Percentiles rank a stretch among this genome's conserved stretches.
phyloP scores from a whole-genome alignment of 37 sponge, comb jelly and placozoan species.

The Chondrosia reniformis region DNA sequence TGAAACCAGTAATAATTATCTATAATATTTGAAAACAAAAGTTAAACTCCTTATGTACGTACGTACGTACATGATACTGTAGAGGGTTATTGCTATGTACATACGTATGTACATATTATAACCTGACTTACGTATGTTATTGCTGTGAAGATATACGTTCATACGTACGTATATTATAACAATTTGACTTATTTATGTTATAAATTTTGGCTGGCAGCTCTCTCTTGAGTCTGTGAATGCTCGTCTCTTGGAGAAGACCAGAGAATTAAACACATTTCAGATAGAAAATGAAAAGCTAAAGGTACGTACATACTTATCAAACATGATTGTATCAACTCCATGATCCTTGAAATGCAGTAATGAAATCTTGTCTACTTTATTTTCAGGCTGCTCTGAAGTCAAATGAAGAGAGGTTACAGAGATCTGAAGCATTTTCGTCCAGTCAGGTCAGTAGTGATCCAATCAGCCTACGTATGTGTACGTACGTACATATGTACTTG shows the following conservation, averaged over 20 bases:
- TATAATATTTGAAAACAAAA: too few relatives aligned
- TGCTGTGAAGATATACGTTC: neutral
- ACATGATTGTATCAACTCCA: neutral
- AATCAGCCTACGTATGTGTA: neutral
- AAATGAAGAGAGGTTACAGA: conserved; percentile 9
- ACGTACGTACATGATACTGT: neutral
- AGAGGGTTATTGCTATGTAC: neutral
- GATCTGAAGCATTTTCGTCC: neutral
- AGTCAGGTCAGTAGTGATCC: conserved; percentile 11
- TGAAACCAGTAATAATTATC: too few relatives aligned
- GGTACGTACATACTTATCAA: conserved; percentile 20
- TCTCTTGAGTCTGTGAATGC: conserved; percentile 31
- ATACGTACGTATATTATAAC: neutral
- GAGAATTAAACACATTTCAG: conserved; percentile 38
- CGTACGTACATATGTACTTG: neutral
- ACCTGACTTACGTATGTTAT: neutral
- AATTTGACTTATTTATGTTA: neutral
- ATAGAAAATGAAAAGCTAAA: conserved; percentile 53
- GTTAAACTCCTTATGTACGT: neutral
- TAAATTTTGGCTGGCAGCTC: neutral
- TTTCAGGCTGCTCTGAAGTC: neutral
- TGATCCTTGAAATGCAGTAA: too few relatives aligned
- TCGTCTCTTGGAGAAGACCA: conserved; percentile 45
- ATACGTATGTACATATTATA: neutral
- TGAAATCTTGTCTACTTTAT: neutral